Percentiles rank a stretch among this genome's conserved stretches.
These are phyloP conservation scores for Hemiscyllium ocellatum DNA, from an alignment of 2,113 vertebrate species.

Conservation along the genomic window DNA sequence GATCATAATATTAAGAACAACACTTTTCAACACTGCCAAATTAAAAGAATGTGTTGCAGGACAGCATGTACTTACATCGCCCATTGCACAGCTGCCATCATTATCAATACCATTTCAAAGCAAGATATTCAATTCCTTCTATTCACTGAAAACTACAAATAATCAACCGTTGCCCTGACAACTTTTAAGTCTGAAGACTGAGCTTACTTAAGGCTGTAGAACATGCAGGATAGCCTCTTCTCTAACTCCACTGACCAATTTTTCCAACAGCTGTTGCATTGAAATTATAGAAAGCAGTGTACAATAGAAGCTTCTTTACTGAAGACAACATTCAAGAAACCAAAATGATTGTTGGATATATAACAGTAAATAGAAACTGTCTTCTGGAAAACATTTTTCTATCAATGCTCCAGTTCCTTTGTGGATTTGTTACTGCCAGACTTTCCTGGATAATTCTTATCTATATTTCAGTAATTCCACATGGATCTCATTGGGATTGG, in stretches of 20 bases:
- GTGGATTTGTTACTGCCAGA: neutral
- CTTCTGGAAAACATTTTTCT: neutral
- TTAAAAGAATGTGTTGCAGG: constrained; percentile 47
- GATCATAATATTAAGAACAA: constrained; percentile 41
- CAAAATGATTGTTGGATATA: neutral
- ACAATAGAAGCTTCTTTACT: neutral
- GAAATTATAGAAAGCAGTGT: neutral
- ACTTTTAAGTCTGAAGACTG: constrained; percentile 43
- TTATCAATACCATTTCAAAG: constrained; percentile 42
- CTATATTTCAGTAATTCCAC: neutral
- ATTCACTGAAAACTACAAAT: constrained; percentile 32
- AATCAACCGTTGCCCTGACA: constrained; percentile 52
- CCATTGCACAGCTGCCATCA: constrained; percentile 47
- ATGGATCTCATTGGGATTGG: too few relatives aligned
- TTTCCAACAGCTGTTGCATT: constrained; percentile 36
- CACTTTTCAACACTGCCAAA: constrained; percentile 45
- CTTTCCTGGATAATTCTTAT: neutral
- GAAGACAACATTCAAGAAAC: neutral
- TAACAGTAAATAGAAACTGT: neutral
- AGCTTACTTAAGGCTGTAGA: constrained; percentile 40
- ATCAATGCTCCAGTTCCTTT: neutral
- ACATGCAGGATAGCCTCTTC: constrained; percentile 40
- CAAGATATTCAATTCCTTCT: constrained; percentile 40
- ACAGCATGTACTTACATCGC: constrained; percentile 41
- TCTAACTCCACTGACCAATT: constrained; percentile 5